A percentile compares a stretch with the other conserved stretches of the same genome.
Evolutionary conservation across 2,888 invertebrate species (phyloP).

Genomic region (Drosophila yooni): DNA sequence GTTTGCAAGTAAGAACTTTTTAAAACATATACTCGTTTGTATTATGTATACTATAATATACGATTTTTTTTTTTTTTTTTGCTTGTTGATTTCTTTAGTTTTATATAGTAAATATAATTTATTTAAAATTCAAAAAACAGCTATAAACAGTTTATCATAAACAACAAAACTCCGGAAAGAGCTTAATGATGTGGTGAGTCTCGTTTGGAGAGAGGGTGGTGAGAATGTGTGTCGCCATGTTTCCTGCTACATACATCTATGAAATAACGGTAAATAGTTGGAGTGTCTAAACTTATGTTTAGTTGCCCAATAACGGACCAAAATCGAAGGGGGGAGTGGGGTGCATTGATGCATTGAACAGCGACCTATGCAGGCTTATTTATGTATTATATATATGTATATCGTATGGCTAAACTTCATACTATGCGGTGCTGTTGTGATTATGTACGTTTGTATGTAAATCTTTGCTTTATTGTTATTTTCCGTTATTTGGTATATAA

Average conservation of each 20-base stretch:
- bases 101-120: slow-evolving; percentile 77
- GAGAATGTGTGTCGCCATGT: slow-evolving; percentile 26
- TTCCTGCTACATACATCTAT: not conserved
- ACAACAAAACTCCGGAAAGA: slow-evolving; percentile 78
- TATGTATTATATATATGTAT: slow-evolving; percentile 42
- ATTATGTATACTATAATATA: slow-evolving; percentile 55
- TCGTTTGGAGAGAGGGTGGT: slow-evolving; percentile 25
- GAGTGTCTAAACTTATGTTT: slow-evolving; percentile 22
- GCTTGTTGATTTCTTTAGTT: slow-evolving; percentile 26
- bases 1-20: slow-evolving; percentile 68
- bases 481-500: slow-evolving; percentile 55
- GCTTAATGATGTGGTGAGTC: slow-evolving; percentile 59
- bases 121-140: slow-evolving; percentile 80
- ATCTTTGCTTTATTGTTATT: slow-evolving; percentile 62
- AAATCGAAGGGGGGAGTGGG: not conserved
- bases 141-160: slow-evolving; percentile 79
- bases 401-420: slow-evolving; percentile 72
- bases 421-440: slow-evolving; percentile 83
- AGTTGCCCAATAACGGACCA: slow-evolving; percentile 20
- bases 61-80: slow-evolving; percentile 45
- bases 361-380: slow-evolving; percentile 15
- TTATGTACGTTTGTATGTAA: slow-evolving; percentile 78
- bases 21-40: slow-evolving; percentile 69
- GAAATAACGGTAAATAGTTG: slow-evolving; percentile 16
- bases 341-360: slow-evolving; percentile 8